A percentile compares a stretch with the other conserved stretches of the same genome.
These are phyloP conservation scores for Tiliacea citrago DNA, from an alignment of 2,888 invertebrate genomes.

Conservation along the genomic window DNA sequence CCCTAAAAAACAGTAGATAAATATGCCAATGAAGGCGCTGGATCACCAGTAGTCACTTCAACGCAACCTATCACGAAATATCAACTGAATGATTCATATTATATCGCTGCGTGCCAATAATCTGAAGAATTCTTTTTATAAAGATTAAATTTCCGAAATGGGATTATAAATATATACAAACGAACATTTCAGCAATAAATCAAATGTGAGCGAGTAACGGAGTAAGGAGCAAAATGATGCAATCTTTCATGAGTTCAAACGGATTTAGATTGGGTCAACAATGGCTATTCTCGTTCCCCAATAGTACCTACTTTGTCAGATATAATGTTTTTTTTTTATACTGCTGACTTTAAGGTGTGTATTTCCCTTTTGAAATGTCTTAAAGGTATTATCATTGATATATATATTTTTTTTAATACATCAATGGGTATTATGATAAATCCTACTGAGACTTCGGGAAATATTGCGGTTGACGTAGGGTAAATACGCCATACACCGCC, in stretches of 20 bases:
- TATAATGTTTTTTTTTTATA: background rate
- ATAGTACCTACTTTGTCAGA: constrained; percentile 28
- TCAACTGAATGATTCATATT: constrained; percentile 36
- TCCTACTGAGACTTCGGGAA: too few relatives aligned
- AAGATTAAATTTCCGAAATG: constrained; percentile 72
- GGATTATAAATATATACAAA: constrained; percentile 71
- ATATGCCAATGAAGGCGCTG: too few relatives aligned
- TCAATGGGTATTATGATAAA: too few relatives aligned
- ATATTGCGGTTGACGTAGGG: too few relatives aligned
- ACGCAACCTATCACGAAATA: constrained; percentile 24
- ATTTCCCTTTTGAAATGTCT: background rate
- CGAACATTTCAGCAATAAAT: constrained; percentile 66
- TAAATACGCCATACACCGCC: too few relatives aligned
- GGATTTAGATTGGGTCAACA: constrained; percentile 75
- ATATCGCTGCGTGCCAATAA: constrained; percentile 48
- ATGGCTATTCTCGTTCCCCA: constrained; percentile 67
- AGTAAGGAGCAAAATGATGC: constrained; percentile 68
- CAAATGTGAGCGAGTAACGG: constrained; percentile 63
- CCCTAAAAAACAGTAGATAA: too few relatives aligned
- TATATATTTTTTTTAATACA: too few relatives aligned
- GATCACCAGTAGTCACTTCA: background rate
- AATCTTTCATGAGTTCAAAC: constrained; percentile 71
- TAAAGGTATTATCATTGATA: too few relatives aligned
- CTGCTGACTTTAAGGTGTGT: background rate
- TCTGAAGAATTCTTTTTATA: constrained; percentile 64